Percentiles rank a stretch among this genome's conserved stretches.
phyloP scores from a whole-genome alignment of 2,113 vertebrate species.

The Petromus typicus region DNA sequence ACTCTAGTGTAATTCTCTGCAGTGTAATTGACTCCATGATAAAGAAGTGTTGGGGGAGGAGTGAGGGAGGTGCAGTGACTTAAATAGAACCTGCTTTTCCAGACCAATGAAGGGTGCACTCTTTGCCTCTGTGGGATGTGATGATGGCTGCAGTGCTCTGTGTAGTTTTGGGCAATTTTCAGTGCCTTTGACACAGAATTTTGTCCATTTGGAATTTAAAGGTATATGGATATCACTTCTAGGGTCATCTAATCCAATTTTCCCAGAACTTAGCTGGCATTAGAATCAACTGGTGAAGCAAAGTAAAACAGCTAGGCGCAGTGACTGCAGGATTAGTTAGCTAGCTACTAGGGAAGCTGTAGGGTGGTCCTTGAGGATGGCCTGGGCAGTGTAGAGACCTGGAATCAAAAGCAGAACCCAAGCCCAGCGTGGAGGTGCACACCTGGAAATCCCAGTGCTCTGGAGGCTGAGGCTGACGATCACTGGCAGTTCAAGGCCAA shows the following conservation, averaged over 20 bases:
- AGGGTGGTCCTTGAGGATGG: neutral
- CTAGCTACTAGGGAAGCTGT: neutral
- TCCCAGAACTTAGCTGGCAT: neutral
- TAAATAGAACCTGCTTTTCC: neutral
- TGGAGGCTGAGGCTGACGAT: too few relatives aligned
- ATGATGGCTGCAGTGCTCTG: neutral
- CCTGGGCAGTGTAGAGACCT: neutral
- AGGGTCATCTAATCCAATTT: neutral
- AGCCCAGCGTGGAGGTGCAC: too few relatives aligned
- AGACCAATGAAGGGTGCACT: neutral
- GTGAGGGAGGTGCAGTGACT: neutral
- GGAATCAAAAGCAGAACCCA: neutral
- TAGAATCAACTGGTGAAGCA: neutral
- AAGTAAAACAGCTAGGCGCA: neutral
- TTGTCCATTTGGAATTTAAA: conserved; percentile 23
- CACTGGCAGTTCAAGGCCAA: too few relatives aligned
- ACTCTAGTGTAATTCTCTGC: neutral
- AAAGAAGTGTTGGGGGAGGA: neutral
- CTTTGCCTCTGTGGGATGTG: neutral
- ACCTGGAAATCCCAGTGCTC: too few relatives aligned
- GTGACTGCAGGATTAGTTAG: neutral
- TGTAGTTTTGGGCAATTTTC: neutral
- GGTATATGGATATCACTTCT: neutral
- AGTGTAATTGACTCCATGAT: neutral
- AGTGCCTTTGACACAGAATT: neutral